Evolutionary conservation across 1,140 invertebrate genomes (phyloP).

Genomic region (Drosophila fuyamai): DNA sequence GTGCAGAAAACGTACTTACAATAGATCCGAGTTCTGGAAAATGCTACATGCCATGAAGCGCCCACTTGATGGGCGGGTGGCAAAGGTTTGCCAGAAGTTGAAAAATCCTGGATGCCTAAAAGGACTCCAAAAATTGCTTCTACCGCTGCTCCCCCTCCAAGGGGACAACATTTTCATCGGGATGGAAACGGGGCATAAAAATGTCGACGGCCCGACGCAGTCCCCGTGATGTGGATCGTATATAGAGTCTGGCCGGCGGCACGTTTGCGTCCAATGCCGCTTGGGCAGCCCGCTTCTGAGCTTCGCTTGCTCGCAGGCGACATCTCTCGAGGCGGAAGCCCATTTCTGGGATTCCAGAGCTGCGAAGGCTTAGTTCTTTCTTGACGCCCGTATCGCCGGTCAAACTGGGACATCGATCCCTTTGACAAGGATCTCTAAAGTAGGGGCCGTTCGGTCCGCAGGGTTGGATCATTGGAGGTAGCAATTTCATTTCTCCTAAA

Average conservation of each 20-base stretch:
- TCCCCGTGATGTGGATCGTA: constrained; percentile 1
- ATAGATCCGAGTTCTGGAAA: no score
- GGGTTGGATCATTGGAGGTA: constrained; percentile 27
- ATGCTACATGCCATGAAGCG: no score
- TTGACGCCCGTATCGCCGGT: neutral
- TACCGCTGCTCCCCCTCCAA: neutral
- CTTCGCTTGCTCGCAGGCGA: neutral
- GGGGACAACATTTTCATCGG: neutral
- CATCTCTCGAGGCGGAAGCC: constrained; percentile 20
- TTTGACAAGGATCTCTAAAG: constrained; percentile 16
- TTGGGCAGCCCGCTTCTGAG: constrained; percentile 16
- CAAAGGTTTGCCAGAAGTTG: no score
- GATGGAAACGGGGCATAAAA: constrained; percentile 18
- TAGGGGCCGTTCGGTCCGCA: constrained; percentile 38
- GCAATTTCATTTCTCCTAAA: neutral
- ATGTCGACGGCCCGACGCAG: constrained; percentile 39
- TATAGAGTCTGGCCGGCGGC: constrained; percentile 36
- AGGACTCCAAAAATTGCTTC: neutral
- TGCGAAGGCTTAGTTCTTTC: constrained; percentile 5
- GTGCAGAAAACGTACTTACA: no score
- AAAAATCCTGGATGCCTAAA: neutral
- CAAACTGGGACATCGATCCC: constrained; percentile 28
- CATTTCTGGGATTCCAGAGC: constrained; percentile 31
- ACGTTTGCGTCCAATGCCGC: constrained; percentile 11
- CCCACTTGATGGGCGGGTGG: no score